Evolutionary conservation across 2,888 invertebrate genomes (phyloP).

Genomic region (Drosophila setosimentum): DNA sequence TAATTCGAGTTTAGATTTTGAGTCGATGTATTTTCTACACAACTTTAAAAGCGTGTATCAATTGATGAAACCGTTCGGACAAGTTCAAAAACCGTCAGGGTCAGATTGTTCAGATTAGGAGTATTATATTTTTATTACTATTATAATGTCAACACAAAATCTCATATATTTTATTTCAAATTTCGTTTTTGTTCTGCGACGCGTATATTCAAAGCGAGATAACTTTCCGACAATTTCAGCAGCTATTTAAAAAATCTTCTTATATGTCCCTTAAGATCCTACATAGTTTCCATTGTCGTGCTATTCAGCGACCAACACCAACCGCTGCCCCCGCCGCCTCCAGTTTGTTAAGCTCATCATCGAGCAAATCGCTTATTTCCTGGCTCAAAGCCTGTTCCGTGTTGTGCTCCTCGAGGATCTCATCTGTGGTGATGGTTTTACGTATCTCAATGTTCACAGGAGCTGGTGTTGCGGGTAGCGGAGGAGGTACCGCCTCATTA

Average conservation of each 20-base stretch:
- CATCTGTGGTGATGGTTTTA: conserved; percentile 82
- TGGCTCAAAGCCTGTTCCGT: conserved; percentile 79
- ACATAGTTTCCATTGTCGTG: background rate
- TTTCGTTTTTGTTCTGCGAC: background rate
- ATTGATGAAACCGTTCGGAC: conserved; percentile 15
- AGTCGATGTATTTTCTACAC: conserved; percentile 10
- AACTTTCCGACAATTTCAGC: conserved; percentile 4
- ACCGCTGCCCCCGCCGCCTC: conserved; percentile 17
- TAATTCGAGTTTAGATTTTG: conserved; percentile 28
- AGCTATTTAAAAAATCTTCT: background rate
- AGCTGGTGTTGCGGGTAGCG: conserved; percentile 74
- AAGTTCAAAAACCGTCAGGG: background rate
- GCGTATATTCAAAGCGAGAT: background rate
- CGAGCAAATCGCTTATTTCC: conserved; percentile 83
- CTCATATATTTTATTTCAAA: background rate
- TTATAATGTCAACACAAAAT: conserved; percentile 1
- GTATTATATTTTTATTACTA: conserved; percentile 11
- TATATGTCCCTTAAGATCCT: background rate
- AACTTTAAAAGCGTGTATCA: conserved; percentile 11
- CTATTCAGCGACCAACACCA: conserved; percentile 43
- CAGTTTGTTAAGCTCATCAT: conserved; percentile 83
- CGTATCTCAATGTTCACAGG: conserved; percentile 84
- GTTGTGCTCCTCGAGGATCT: conserved; percentile 81
- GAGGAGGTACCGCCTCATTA: conserved; percentile 62
- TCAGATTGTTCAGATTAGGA: background rate